Conservation (phyloP, 2,113 vertebrate species). For the Girardinichthys multiradiatus region DNA sequence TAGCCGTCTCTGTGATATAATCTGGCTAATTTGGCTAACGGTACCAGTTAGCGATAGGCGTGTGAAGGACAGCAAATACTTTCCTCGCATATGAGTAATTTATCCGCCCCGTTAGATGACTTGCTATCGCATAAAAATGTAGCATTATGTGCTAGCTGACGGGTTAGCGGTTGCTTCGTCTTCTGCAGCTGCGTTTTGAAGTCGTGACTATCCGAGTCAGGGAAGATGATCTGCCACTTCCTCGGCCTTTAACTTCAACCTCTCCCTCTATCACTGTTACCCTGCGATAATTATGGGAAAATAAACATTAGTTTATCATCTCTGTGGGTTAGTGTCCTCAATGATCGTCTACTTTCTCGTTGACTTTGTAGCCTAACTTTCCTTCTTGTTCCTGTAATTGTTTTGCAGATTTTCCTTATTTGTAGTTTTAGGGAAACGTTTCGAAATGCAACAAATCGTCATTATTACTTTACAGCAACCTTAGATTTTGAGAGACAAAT, state of each 20-base stretch:
- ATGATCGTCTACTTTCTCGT: neutral
- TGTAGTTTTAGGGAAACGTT: neutral
- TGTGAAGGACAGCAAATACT: neutral
- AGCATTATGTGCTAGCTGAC: neutral
- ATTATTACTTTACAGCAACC: neutral
- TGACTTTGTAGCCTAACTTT: conserved; percentile 26
- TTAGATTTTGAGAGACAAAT: accelerated
- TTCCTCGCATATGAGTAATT: neutral
- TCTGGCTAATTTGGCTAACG: conserved; percentile 46
- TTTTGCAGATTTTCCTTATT: neutral
- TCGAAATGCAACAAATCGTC: neutral
- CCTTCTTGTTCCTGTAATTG: neutral
- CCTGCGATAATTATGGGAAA: neutral
- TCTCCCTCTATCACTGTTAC: neutral
- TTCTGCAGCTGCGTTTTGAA: conserved; percentile 26
- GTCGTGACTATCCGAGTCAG: conserved; percentile 70
- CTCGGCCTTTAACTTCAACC: conserved; percentile 55
- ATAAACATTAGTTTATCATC: neutral
- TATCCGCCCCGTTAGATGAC: neutral
- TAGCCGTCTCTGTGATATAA: conserved; percentile 50
- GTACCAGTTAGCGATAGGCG: conserved; percentile 8
- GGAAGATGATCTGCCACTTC: conserved; percentile 41
- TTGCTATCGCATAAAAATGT: neutral
- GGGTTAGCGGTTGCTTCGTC: conserved; percentile 23
- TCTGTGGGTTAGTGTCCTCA: neutral